Base-by-base conservation (phyloP, 2,888 invertebrate species). In the Nephrotoma appendiculata region DNA sequence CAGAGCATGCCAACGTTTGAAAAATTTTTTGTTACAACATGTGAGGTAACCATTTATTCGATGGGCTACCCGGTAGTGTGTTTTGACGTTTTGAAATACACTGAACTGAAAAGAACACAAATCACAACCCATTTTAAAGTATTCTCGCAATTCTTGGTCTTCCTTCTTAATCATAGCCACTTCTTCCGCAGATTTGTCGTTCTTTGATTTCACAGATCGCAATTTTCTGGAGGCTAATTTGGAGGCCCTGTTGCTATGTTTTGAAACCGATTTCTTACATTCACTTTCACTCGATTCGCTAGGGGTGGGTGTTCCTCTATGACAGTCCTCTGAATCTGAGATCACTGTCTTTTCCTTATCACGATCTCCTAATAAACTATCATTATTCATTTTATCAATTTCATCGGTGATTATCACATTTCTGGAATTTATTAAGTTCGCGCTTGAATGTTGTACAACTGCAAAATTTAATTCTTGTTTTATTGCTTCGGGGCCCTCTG, bases 11-110 rank as follows among this genome's bases (percentile, higher is more conserved):
- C 86, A 7, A 1, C 88, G 86, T 85, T 87, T 88, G 15, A 88
- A 88, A 45, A 87, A 88, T 48, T 89, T 89, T 85, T 87, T 88
- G 1, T 87, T 88, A 11, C 89, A 89, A 41, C 89, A 89, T 41
- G 87, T 87, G n/a, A 89, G 87, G 57, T 88, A 89, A 6, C 89
- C 89, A 2, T 88, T 88, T 48, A 89, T 87, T 11, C 88, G 87
- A 57, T 89, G 89, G 5, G 48, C 84, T 2, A 3, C 42, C 41
- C 87, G 84, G 42, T 89, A 89, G 83, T 89, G 89, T 19, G 88
- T 86, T 48, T 89, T 89, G 0, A 89, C 87, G 19, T 84, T 43
- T 6, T 85, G 86, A 41, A 88, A 88, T 41, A 44, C 44, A 12
- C 84, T 44, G 5, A 87, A 87, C 0, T 87, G 83, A 7, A 87